Conservation (phyloP, 1,140 invertebrate genomes). For the Conus ventricosus region DNA sequence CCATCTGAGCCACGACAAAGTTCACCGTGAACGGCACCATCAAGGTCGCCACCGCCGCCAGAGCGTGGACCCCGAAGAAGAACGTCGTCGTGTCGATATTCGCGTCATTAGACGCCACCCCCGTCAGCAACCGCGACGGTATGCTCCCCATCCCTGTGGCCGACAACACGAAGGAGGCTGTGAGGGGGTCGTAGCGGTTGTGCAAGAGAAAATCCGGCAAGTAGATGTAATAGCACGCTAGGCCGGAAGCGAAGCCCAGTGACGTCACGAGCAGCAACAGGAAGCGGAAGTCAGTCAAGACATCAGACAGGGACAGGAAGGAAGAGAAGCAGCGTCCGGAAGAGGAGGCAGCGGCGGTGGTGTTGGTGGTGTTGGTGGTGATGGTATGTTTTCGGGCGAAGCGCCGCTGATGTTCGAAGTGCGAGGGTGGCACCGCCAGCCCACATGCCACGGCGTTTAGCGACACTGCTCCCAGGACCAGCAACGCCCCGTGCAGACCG, state of each 20-base stretch:
- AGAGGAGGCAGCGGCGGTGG: background rate
- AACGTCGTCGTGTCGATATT: slow-evolving; percentile 7
- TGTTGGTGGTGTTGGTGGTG: background rate
- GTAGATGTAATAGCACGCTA: slow-evolving; percentile 12
- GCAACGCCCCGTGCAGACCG: slow-evolving; percentile 42
- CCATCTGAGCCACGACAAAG: background rate
- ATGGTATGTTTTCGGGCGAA: background rate
- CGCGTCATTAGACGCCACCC: slow-evolving; percentile 11
- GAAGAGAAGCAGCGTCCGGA: background rate
- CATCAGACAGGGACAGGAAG: background rate
- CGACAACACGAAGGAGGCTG: slow-evolving; percentile 24
- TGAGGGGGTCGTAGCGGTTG: slow-evolving; percentile 14
- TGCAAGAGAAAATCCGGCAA: slow-evolving; percentile 23
- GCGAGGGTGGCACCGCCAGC: slow-evolving; percentile 40
- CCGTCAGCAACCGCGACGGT: background rate
- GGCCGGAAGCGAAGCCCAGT: background rate
- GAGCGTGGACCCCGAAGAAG: slow-evolving; percentile 11
- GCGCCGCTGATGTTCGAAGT: background rate
- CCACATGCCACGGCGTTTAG: slow-evolving; percentile 40
- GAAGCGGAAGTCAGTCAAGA: slow-evolving; percentile 19
- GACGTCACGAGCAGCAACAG: slow-evolving; percentile 14
- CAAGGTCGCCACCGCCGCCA: background rate
- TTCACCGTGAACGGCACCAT: slow-evolving; percentile 7
- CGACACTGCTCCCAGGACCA: slow-evolving; percentile 43
- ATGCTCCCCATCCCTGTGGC: slow-evolving; percentile 22